phyloP scores from a whole-genome alignment of 2,888 invertebrate genomes.

The Mimas tiliae region DNA sequence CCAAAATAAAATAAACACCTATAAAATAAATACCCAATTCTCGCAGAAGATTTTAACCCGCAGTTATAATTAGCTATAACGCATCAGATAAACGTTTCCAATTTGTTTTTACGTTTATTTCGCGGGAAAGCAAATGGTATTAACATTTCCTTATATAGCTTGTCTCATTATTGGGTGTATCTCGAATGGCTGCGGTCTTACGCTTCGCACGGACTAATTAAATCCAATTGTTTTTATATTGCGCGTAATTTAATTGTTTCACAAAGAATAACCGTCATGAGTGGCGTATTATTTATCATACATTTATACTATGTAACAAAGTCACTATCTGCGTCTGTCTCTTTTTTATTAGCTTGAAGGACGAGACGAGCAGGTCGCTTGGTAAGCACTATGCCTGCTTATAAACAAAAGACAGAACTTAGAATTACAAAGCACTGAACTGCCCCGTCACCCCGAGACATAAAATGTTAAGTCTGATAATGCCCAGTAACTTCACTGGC shows the following conservation, averaged over 20 bases:
- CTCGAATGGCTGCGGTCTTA: conserved; percentile 20
- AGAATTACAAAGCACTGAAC: no score
- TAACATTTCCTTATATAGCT: conserved; percentile 28
- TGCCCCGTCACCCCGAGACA: no score
- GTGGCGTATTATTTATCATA: conserved; percentile 15
- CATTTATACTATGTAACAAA: no score
- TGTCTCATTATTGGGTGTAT: conserved; percentile 18
- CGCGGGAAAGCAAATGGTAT: conserved; percentile 26
- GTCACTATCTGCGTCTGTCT: no score
- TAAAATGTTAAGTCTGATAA: no score
- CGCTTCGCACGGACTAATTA: conserved; percentile 4
- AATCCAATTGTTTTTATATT: conserved; percentile 19
- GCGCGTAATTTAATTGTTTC: conserved; percentile 7
- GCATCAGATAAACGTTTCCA: conserved; percentile 31
- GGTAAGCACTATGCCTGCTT: no score
- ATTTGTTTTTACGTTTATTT: conserved; percentile 34
- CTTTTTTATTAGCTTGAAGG: no score
- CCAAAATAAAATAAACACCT: no score
- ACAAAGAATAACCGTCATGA: neutral
- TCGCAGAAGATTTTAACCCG: conserved; percentile 14
- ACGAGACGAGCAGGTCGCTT: no score
- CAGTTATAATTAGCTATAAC: conserved; percentile 30
- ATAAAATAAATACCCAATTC: neutral
- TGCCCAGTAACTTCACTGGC: no score
- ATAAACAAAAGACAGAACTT: no score